phyloP scores from a whole-genome alignment of 2,888 invertebrate genomes.

The Dione juno region DNA sequence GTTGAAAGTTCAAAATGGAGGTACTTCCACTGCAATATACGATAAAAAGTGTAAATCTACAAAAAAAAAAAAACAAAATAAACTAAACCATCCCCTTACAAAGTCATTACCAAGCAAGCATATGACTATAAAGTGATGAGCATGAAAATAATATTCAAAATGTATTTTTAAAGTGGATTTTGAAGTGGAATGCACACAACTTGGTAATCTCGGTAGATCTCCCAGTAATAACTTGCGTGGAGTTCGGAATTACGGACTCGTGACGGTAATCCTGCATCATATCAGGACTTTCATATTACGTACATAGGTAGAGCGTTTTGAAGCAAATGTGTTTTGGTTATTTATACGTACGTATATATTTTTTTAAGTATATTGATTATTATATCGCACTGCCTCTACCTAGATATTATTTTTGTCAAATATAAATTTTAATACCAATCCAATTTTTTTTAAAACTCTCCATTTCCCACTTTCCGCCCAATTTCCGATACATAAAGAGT shows the following conservation, averaged over 20 bases:
- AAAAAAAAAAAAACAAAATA: background rate
- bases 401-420: too few relatives aligned
- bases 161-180: conserved; percentile 24
- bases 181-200: conserved; percentile 6
- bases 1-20: too few relatives aligned
- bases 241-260: conserved; percentile 7
- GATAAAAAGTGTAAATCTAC: background rate
- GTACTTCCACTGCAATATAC: too few relatives aligned
- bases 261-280: conserved; percentile 26
- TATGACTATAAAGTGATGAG: background rate
- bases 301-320: background rate
- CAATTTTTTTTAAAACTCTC: too few relatives aligned
- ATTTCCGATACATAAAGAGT: too few relatives aligned
- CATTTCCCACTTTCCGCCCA: too few relatives aligned
- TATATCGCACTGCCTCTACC: too few relatives aligned
- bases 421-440: too few relatives aligned
- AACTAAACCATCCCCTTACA: background rate
- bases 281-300: background rate
- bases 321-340: background rate
- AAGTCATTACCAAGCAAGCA: background rate
- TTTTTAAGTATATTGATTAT: too few relatives aligned
- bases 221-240: conserved; percentile 23
- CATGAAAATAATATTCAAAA: conserved; percentile 18
- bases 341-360: background rate
- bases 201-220: conserved; percentile 23